Evolutionary conservation across 2,113 vertebrate species (phyloP).

Genomic region (Diadophis punctatus): DNA sequence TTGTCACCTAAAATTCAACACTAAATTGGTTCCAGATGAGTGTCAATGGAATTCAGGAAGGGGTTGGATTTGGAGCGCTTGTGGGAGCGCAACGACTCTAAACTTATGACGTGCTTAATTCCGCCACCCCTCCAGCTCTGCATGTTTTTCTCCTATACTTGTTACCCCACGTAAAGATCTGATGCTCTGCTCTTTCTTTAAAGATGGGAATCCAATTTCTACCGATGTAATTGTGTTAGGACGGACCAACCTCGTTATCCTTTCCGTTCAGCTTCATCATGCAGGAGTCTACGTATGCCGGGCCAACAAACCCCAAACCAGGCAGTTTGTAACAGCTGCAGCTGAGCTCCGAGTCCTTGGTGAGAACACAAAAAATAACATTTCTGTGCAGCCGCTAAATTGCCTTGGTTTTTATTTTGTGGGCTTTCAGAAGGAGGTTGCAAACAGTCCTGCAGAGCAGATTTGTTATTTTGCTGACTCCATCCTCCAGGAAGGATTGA

Average conservation of each 20-base stretch:
- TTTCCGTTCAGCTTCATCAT: constrained; percentile 82
- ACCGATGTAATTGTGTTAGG: constrained; percentile 89
- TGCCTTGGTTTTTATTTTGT: neutral
- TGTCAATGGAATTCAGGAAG: neutral
- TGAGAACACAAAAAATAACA: constrained; percentile 58
- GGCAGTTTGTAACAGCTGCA: constrained; percentile 83
- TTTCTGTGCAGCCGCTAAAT: neutral
- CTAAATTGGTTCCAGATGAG: neutral
- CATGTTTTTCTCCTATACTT: neutral
- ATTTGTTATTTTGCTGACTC: constrained; percentile 1
- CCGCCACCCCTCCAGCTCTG: neutral
- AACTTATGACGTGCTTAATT: neutral
- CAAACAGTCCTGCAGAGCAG: fast-evolving
- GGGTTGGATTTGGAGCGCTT: neutral
- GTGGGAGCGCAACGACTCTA: neutral
- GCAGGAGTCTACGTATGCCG: constrained; percentile 90
- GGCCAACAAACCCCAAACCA: constrained; percentile 91
- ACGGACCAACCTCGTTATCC: constrained; percentile 87
- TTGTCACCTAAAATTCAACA: neutral
- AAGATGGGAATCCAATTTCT: constrained; percentile 91
- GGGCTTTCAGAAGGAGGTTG: neutral
- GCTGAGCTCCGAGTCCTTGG: constrained; percentile 90
- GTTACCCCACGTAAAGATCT: too few species aligned
- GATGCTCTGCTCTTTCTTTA: neutral
- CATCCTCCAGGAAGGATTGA: neutral